Evolutionary conservation across 2,888 invertebrate species (phyloP), one percentile per base, ranked within the genome.

Genomic region (Cryptocheilus praepositus): DNA sequence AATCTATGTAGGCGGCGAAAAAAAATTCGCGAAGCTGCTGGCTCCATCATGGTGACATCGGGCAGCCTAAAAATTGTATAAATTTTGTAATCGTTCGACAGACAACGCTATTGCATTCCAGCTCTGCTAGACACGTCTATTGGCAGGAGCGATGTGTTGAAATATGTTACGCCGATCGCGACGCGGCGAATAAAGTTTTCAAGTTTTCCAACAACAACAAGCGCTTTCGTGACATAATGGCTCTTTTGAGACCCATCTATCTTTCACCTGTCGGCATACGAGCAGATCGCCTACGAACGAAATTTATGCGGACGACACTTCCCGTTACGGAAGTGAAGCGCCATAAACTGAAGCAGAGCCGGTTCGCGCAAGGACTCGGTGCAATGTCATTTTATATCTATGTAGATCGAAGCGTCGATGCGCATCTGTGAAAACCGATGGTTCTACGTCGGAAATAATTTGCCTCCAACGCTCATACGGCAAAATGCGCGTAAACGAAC

Each of bases 241-340:
- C 70, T 60, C 68, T 64, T 67, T 56, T 25, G 70, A 70, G 70
- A 74, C 55, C 61, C 66, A 79, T 78, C 64, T 46, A 61, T 78
- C 76, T 74, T 76, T 64, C 62, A 74, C 59, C 64, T 79, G 74
- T 77, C 74, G 52, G 61, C 56, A 52, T 45, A 44, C 51, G 45
- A 21, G 53, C 22, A n/a, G 51, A 64, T 74, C 64, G 67, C 67
- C 70, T 73, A 73, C 71, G 69, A 64, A 61, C 62, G 18, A 67
- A 79, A 79, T 79, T 79, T 79, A 79, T 79, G 78, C 73, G 69
- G 72, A 73, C 77, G 72, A 76, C 77, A 76, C 74, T 73, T 79
- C 72, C 72, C 65, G 52, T 78, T 79, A 71, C 67, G 70, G 79
- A 67, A 72, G 59, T 51, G 64, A 66, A 64, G 67, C 72, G 68